These are phyloP conservation scores for Zoanthus solanderi DNA, from an alignment of 92 coral and sea anemone genomes.

Conservation along the genomic window DNA sequence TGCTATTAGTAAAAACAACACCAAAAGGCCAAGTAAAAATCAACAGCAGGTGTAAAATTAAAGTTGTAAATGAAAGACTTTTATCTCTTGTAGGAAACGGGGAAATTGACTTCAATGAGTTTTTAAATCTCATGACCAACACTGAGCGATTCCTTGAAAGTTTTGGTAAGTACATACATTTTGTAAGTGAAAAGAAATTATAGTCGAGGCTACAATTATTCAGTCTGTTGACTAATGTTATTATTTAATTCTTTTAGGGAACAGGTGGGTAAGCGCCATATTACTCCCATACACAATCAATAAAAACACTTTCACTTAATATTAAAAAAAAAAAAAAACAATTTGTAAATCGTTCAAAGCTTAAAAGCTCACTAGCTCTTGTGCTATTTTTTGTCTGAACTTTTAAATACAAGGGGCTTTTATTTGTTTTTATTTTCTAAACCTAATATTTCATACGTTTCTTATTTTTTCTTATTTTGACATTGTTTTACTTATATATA, in stretches of 20 bases:
- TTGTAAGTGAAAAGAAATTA: too few relatives aligned
- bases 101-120: slow-evolving; percentile 93
- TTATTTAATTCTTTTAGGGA: not conserved
- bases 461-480: too few relatives aligned
- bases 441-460: too few relatives aligned
- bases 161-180: slow-evolving; percentile 58
- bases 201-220: not conserved
- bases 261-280: not conserved
- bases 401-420: too few relatives aligned
- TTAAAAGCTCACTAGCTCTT: too few relatives aligned
- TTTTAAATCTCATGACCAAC: slow-evolving; percentile 97
- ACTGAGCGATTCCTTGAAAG: slow-evolving; percentile 92
- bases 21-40: not conserved
- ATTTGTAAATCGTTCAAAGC: too few relatives aligned
- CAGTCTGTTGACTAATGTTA: not conserved
- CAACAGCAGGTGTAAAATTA: too few relatives aligned
- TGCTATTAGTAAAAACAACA: not conserved
- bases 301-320: not conserved
- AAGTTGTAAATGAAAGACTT: not conserved
- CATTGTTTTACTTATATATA: too few relatives aligned
- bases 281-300: not conserved
- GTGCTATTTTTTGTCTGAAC: too few relatives aligned
- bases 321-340: too few relatives aligned
- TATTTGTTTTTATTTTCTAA: too few relatives aligned
- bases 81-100: slow-evolving; percentile 81